Evolutionary conservation across 2,888 invertebrate species (phyloP).

Genomic region (Dryocosmus kuriphilus): DNA sequence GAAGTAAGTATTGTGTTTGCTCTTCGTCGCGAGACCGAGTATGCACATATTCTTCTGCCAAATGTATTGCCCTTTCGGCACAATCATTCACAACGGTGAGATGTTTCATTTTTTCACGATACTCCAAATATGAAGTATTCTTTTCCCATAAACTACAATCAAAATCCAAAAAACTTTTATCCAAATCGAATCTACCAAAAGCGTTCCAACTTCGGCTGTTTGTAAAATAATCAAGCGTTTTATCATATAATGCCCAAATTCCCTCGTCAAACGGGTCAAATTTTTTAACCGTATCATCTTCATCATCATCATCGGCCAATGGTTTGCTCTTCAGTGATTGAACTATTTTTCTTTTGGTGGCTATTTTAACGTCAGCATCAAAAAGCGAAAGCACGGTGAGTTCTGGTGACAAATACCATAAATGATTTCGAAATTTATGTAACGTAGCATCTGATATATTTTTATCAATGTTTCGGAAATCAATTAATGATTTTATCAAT

Average conservation of each 20-base stretch:
- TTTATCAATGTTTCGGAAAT: conserved; percentile 44
- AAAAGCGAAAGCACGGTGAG: background rate
- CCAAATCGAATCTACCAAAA: conserved; percentile 35
- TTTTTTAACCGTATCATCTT: background rate
- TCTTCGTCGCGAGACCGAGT: background rate
- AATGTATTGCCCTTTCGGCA: conserved; percentile 27
- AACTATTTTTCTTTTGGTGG: conserved; percentile 8
- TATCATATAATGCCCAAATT: background rate
- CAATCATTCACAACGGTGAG: conserved; percentile 33
- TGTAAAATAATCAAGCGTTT: background rate
- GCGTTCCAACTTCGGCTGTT: conserved; percentile 5
- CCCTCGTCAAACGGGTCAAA: background rate
- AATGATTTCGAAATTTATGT: conserved; percentile 16
- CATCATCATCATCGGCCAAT: background rate
- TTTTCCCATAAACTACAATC: conserved; percentile 32
- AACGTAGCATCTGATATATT: conserved; percentile 35
- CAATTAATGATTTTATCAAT: conserved; percentile 50
- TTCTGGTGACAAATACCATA: conserved; percentile 26
- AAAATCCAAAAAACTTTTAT: conserved; percentile 25
- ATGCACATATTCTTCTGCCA: background rate
- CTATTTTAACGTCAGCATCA: background rate
- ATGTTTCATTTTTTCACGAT: conserved; percentile 33
- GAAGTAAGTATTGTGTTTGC: background rate
- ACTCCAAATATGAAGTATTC: conserved; percentile 26
- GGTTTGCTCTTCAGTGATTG: background rate